A percentile compares a stretch with the other conserved stretches of the same genome.
Conservation (phyloP, 2,888 invertebrate genomes). For the Amiota minor region DNA sequence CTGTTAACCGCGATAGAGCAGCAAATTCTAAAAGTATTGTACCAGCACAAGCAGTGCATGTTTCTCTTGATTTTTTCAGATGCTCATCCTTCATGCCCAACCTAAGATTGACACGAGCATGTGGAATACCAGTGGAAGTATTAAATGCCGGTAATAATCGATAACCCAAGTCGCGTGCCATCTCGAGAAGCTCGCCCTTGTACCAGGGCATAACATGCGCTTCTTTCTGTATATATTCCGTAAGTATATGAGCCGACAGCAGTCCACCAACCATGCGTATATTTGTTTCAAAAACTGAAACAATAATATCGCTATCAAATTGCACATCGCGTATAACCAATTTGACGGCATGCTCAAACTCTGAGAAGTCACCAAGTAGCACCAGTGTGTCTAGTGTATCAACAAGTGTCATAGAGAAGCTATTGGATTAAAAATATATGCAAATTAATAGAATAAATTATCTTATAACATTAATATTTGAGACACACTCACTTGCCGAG, state of each 20-base stretch:
- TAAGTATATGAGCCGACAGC: slow-evolving; percentile 92
- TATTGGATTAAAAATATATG: slow-evolving; percentile 73
- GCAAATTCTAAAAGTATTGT: slow-evolving; percentile 99
- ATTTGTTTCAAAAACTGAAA: slow-evolving; percentile 98
- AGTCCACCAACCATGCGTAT: slow-evolving; percentile 97
- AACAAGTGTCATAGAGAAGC: slow-evolving; percentile 95
- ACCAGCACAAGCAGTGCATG: slow-evolving; percentile 98
- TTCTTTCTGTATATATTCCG: slow-evolving; percentile 85
- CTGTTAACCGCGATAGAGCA: slow-evolving; percentile 92
- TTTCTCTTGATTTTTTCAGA: slow-evolving; percentile 85
- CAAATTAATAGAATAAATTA: background rate
- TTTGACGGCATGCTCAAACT: slow-evolving; percentile 93
- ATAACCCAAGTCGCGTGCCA: slow-evolving; percentile 95
- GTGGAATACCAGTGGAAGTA: slow-evolving; percentile 96
- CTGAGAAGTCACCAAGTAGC: slow-evolving; percentile 91
- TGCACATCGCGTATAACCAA: slow-evolving; percentile 88
- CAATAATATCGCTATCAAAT: slow-evolving; percentile 95
- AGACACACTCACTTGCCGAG: slow-evolving; percentile 90
- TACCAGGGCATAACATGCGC: slow-evolving; percentile 87
- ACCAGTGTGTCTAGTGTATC: slow-evolving; percentile 95
- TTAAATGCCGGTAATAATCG: slow-evolving; percentile 97
- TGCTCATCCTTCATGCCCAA: slow-evolving; percentile 86
- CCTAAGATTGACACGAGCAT: slow-evolving; percentile 92
- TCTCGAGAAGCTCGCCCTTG: slow-evolving; percentile 86
- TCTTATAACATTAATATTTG: background rate